Evolutionary conservation across 2,113 vertebrate species (phyloP), one percentile per base, ranked within the genome.

Genomic region (Vidua macroura): DNA sequence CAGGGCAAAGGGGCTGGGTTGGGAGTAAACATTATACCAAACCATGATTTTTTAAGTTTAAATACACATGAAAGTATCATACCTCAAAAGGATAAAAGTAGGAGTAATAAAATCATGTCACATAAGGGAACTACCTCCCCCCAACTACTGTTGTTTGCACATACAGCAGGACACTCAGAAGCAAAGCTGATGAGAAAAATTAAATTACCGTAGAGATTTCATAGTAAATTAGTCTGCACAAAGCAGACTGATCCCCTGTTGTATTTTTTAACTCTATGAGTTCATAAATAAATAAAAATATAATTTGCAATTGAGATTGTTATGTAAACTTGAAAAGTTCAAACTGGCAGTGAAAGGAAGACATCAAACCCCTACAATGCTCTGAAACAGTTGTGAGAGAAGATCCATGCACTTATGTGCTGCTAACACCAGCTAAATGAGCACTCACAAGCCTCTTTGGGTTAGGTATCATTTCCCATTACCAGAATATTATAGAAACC

Each of bases 291-390:
- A 73, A 68, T 31, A 49, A 77, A 77, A 62, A 5, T 3, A 58
- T 76, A 35, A 63, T 67, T 76, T 76, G 5, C 11, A 76, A 52
- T 75, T 22, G 3, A 44, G 13, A 24, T 63, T 16, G 3, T 51
- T 55, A 30, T 4, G 7, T 49, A 68, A 77, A 81, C 33, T 21
- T 85, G 8, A 31, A 69, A 59, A 27, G 7, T 60, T 20, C 20
- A 52, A 46, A 11, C 4, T 55, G 22, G 46, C 22, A 1, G 6
- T 43, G 15, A n/a, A 20, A 55, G 11, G 10, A 35, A 62, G 31
- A 18, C 22, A 80, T 4, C 17, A 67, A 67, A 1, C 1, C 2
- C 4, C 13, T 35, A 7, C 10, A 79, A 52, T 0, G 0, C 6
- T 59, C 27, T 46, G 44, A 33, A 67, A 41, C 20, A 33, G 7